Percentiles rank a stretch among this genome's conserved stretches.
phyloP scores from a whole-genome alignment of 2,797 vertebrate genomes.

The Molossus alvarezi region DNA sequence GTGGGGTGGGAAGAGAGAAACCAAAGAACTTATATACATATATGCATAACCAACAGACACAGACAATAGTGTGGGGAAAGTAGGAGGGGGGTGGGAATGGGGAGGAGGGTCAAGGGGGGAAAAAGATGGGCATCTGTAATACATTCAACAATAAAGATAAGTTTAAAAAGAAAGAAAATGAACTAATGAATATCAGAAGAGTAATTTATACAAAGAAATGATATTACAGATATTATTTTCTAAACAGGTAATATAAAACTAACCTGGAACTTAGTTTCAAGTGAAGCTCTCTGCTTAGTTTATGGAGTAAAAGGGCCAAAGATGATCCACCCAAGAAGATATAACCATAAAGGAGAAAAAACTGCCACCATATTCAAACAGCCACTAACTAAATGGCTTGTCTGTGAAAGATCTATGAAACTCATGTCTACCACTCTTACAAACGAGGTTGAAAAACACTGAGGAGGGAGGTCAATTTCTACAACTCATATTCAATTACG shows the following conservation, averaged over 20 bases:
- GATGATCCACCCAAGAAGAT: slow-evolving; percentile 6
- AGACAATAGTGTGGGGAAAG: too few species aligned
- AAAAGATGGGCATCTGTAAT: too few species aligned
- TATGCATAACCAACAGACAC: too few species aligned
- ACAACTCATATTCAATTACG: slow-evolving; percentile 41
- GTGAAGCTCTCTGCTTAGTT: slow-evolving; percentile 46
- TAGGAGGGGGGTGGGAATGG: too few species aligned
- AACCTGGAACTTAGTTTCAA: slow-evolving; percentile 38
- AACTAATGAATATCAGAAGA: neutral
- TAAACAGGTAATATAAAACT: neutral
- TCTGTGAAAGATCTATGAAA: slow-evolving; percentile 23
- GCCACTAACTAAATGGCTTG: neutral
- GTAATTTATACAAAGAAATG: slow-evolving; percentile 54
- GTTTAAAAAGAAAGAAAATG: neutral
- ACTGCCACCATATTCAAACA: neutral
- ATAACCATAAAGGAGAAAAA: neutral
- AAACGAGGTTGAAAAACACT: slow-evolving; percentile 40
- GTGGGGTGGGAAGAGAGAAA: too few species aligned
- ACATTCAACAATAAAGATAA: neutral
- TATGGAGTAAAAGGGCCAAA: slow-evolving; percentile 7
- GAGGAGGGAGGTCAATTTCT: neutral
- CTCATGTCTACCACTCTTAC: neutral
- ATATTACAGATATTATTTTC: slow-evolving; percentile 28
- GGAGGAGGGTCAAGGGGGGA: too few species aligned
- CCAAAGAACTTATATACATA: too few species aligned